Percentiles rank a stretch among this genome's conserved stretches.
Evolutionary conservation across 2,888 invertebrate genomes (phyloP).

Genomic region (Drosophila paranaensis): DNA sequence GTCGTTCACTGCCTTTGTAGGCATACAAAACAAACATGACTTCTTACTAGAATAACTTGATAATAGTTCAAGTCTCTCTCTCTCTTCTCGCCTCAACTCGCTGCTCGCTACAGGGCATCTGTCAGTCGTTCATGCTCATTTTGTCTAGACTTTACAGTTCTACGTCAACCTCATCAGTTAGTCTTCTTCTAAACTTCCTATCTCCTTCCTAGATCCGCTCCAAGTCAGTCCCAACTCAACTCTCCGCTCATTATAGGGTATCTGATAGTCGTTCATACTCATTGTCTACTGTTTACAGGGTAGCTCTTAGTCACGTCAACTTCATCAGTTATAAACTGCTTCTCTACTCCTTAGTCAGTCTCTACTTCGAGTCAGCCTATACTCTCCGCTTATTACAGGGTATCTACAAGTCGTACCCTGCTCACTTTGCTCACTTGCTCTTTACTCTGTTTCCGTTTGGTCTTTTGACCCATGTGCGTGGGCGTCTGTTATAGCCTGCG

Average conservation of each 20-base stretch:
- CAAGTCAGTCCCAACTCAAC: no score
- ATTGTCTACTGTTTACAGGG: neutral
- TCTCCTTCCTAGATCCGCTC: no score
- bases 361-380: no score
- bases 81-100: neutral
- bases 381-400: neutral
- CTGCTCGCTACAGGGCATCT: neutral
- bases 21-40: neutral
- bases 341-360: no score
- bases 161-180: neutral
- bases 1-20: neutral
- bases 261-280: no score
- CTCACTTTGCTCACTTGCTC: neutral
- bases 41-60: neutral
- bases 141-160: neutral
- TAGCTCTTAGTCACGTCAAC: neutral
- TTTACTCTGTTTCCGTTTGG: constrained; percentile 15
- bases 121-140: neutral
- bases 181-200: no score
- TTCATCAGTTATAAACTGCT: neutral
- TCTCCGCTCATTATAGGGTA: no score
- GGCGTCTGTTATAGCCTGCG: constrained; percentile 29
- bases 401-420: neutral
- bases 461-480: constrained; percentile 24
- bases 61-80: no score